Evolutionary conservation across 2,888 invertebrate genomes (phyloP).

Genomic region (Liposcelis brunnea): DNA sequence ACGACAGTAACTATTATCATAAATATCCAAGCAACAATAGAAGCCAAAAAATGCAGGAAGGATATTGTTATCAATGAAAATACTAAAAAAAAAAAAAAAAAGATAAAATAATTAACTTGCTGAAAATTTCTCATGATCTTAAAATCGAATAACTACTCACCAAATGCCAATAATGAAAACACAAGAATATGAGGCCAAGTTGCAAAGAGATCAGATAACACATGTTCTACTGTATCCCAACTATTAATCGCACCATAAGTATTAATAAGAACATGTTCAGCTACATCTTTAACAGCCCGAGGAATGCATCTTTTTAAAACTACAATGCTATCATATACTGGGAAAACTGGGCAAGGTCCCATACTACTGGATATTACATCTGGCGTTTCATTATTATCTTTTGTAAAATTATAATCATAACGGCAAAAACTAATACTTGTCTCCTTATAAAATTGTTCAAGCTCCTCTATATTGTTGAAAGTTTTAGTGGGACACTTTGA

Average conservation of each 20-base stretch:
- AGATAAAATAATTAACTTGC: slow-evolving; percentile 10
- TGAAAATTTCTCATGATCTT: slow-evolving; percentile 6
- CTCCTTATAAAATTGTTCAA: slow-evolving; percentile 51
- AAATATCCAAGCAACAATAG: slow-evolving; percentile 73
- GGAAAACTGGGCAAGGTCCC: slow-evolving; percentile 64
- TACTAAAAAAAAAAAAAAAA: slow-evolving; percentile 37
- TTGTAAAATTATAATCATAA: slow-evolving; percentile 20
- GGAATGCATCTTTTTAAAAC: slow-evolving; percentile 82
- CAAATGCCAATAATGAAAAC: slow-evolving; percentile 60
- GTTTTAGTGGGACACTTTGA: slow-evolving; percentile 62
- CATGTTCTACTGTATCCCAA: slow-evolving; percentile 77
- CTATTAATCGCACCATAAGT: slow-evolving; percentile 69
- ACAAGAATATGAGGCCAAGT: slow-evolving; percentile 75
- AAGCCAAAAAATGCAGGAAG: slow-evolving; percentile 67
- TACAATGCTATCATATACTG: slow-evolving; percentile 58
- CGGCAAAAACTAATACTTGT: slow-evolving; percentile 63
- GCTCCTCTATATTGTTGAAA: slow-evolving; percentile 42
- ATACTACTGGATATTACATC: slow-evolving; percentile 25
- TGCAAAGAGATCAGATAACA: slow-evolving; percentile 71
- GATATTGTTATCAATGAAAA: slow-evolving; percentile 68
- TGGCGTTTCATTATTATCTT: background rate
- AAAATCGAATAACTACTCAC: slow-evolving; percentile 33
- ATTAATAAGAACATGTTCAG: slow-evolving; percentile 43
- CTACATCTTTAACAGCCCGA: slow-evolving; percentile 44
- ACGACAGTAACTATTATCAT: slow-evolving; percentile 62